Evolutionary conservation across 2,888 invertebrate species (phyloP), one percentile per base, ranked within the genome.

Genomic region (Dolichomitus sp.): DNA sequence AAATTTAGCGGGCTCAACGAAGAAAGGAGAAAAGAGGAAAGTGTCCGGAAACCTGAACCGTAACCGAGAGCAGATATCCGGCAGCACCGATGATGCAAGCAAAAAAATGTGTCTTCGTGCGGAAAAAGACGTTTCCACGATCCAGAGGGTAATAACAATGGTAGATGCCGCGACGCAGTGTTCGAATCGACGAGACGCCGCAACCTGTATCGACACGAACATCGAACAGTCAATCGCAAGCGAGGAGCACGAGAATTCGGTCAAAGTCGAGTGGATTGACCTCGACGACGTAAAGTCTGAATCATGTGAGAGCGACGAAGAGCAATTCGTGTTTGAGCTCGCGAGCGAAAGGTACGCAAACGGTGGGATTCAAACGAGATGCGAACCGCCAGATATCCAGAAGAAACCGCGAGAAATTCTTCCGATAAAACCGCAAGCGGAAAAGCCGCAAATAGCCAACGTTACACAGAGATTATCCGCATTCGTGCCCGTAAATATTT

Each of bases 401-500:
- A 9, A 48, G 61, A 65, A 30, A 11, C 33, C 76, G 7, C 12
- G 12, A 27, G 57, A 27, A 30, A 23, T 69, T 11, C n/a, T 27
- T 17, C 23, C 70, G 30, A 70, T 54, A 27, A 57, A 40, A 42
- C 42, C 27, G n/a, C 42, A 17, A 33, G 27, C 40, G 2, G 40
- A 52, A 40, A 70, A 59, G 12, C 30, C 70, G 4, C 54, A 48
- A 69, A 45, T 9, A 3, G 19, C 30, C 17, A 52, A 83, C 27
- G 61, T 61, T 37, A 40, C 45, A 12, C 33, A 52, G 9, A 59
- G 63, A 73, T 73, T 65, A 7, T 93, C 93, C 3, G 93, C 93
- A 4, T 93, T 93, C 70, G 93, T 90, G 5, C 91, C 93, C 42
- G 92, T 93, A n/a, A 89, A 90, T 65, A 83, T 88, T n/a, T 81